Base-by-base conservation (phyloP, 2,797 vertebrate genomes). In the Sebastes iracundus region DNA sequence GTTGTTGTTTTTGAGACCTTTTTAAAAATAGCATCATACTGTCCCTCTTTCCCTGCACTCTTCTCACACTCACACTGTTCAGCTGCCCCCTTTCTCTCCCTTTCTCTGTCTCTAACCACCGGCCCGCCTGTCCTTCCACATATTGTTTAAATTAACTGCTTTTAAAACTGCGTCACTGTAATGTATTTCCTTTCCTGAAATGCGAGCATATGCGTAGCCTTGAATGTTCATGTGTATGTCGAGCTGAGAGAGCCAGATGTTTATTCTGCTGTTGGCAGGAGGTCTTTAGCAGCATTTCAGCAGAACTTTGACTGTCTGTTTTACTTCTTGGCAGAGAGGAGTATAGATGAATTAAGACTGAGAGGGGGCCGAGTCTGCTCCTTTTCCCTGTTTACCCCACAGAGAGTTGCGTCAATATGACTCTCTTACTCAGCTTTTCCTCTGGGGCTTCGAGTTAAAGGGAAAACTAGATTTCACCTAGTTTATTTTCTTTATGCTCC, bases 101-200 rank as follows among this genome's bases (percentile, higher is more conserved):
- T 28, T 58, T 38, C 27, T 42, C 12, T 7, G 16, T 66, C 30
- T 67, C 60, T 63, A 56, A 56, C 76, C 23, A 27, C 38, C 9
- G 6, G 60, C 30, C 28, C 53, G 13, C 53, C 56, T 23, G 27
- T 70, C 59, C 60, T 12, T 23, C 61, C 78, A 83, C 91, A 90
- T 84, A 56, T 86, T 94, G 92, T 85, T 92, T 87, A 78, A 32
- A 91, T 94, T 87, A 92, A 70, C 81, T 46, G 61, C 42, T 30
- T 77, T 63, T 63, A 25, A 90, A 88, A 86, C 62, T 85, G 67
- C 84, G 81, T 89, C 88, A 88, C 38, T 80, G 7, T 59, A 87
- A 33, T 80, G 7, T 62, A 5, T 72, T 74, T 68, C 35, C 49
- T 63, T 32, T 8, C 28, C 49, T 38, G 28, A 73, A 86, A 53